Evolutionary conservation across 2,113 vertebrate genomes (phyloP), one percentile per base, ranked within the genome.

Genomic region (Tragelaphus buxtoni): DNA sequence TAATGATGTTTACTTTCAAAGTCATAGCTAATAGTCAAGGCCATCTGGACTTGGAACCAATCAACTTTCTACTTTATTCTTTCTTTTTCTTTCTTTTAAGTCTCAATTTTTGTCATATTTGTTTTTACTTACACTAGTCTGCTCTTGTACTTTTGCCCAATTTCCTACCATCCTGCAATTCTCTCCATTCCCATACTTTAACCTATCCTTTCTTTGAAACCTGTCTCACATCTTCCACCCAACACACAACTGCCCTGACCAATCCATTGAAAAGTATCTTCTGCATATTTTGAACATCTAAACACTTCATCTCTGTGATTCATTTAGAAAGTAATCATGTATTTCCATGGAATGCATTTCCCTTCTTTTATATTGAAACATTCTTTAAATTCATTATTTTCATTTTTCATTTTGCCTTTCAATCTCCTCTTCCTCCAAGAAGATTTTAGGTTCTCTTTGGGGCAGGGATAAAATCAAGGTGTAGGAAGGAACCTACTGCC

Each of bases 261-360:
- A 91, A 7, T 32, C 11, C 28, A 20, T 35, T 69, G 30, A 79
- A 89, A 85, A 82, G 17, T 2, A 4, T 42, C 49, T 77, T 90
- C 9, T 79, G 61, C 61, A 53, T 79, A 74, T n/a, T 96, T 77
- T 63, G 11, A 79, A 69, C 20, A 77, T 82, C 51, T 81, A 20
- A 88, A 94, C 95, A 61, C 35, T 74, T 18, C 17, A 39, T 58
- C 49, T 94, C 49, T 56, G 8, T 69, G 10, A 88, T 53, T 84
- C 22, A 39, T 22, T 35, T 79, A 30, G 13, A 45, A 92, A 90
- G 22, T 53, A 56, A 49, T 85, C 11, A 45, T 82, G 77, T 55
- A 47, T 77, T 81, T 35, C 4, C n/a, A 49, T 42, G 9, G 60
- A 91, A n/a, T 30, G 28, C 11, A 51, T 47, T 83, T 12, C 28